Evolutionary conservation across 2,113 vertebrate species (phyloP).

Genomic region (Aramus guarauna): DNA sequence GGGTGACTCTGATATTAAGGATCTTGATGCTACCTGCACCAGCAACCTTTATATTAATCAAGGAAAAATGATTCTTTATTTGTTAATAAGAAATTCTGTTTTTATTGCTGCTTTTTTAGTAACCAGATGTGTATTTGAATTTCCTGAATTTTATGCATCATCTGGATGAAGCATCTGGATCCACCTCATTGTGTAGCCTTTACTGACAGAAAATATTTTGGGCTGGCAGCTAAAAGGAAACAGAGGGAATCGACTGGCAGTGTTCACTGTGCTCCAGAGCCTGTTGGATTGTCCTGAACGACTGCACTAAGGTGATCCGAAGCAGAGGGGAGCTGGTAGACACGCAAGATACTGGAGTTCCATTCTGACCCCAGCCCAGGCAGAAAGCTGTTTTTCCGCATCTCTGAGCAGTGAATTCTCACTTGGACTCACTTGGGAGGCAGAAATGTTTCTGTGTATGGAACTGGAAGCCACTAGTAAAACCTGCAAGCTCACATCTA

Average conservation of each 20-base stretch:
- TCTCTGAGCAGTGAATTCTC: background rate
- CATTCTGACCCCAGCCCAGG: background rate
- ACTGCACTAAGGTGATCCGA: too few species aligned
- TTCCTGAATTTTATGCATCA: background rate
- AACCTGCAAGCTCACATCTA: background rate
- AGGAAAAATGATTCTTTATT: background rate
- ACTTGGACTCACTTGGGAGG: background rate
- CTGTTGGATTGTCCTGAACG: background rate
- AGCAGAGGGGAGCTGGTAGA: background rate
- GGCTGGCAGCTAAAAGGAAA: background rate
- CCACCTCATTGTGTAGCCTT: background rate
- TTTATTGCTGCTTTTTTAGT: background rate
- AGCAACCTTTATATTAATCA: background rate
- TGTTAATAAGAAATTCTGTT: background rate
- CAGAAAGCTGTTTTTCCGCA: background rate
- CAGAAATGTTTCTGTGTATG: background rate
- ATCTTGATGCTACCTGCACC: background rate
- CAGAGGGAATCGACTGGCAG: background rate
- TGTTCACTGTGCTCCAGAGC: background rate
- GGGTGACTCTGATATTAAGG: background rate
- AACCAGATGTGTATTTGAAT: background rate
- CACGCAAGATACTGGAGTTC: background rate
- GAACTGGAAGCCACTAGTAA: background rate
- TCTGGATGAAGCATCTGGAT: constrained; percentile 20
- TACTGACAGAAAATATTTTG: background rate